These are phyloP conservation scores for Picathartes gymnocephalus DNA, from an alignment of 2,113 vertebrate species.

Conservation along the genomic window DNA sequence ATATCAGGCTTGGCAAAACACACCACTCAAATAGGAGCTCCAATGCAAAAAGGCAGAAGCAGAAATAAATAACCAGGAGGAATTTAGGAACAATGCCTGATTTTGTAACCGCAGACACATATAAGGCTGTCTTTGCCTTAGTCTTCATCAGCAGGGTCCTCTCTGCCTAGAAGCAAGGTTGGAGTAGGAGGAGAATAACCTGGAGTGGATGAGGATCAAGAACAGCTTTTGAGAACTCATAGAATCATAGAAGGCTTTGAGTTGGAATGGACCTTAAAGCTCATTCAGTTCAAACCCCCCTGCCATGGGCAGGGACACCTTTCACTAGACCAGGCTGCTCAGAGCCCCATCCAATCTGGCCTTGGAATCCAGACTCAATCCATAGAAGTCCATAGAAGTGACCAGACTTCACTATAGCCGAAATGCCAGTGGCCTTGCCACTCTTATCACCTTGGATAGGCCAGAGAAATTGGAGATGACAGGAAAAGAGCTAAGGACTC, in stretches of 20 bases:
- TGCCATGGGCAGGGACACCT: background rate
- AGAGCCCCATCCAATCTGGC: background rate
- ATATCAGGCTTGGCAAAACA: background rate
- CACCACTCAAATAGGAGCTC: background rate
- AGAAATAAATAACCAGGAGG: background rate
- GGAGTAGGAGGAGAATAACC: background rate
- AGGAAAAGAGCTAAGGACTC: background rate
- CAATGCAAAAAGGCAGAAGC: background rate
- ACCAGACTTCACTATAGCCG: background rate
- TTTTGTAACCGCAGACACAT: background rate
- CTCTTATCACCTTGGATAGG: background rate
- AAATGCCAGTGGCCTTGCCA: background rate
- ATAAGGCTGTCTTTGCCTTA: background rate
- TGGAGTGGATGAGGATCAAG: background rate
- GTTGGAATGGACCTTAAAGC: background rate
- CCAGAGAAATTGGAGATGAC: background rate
- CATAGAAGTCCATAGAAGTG: accelerated
- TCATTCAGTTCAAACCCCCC: background rate
- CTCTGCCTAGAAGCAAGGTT: background rate
- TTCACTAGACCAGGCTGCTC: background rate
- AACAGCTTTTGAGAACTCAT: background rate
- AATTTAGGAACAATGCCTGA: background rate
- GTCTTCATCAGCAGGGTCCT: background rate
- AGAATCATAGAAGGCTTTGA: background rate
- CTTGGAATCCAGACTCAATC: background rate